These are phyloP conservation scores for Diadema setosum DNA, from an alignment of 35 echinoderm and acorn worm genomes.

Conservation along the genomic window DNA sequence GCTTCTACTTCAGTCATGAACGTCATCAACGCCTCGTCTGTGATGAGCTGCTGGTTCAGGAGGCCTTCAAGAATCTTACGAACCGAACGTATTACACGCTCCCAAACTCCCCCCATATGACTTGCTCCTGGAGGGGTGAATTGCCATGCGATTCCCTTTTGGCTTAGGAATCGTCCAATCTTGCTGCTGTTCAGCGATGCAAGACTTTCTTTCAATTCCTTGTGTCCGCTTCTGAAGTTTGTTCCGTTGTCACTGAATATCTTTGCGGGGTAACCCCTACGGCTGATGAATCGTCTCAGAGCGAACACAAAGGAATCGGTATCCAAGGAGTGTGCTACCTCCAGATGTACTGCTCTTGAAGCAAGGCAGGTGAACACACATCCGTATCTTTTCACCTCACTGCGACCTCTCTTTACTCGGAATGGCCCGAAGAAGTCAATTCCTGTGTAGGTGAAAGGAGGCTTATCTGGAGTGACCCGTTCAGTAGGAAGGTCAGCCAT, in stretches of 20 bases:
- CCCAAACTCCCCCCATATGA: too few species aligned
- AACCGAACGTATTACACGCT: constrained; percentile 44
- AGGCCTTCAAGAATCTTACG: constrained; percentile 39
- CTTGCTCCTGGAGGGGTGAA: constrained; percentile 48
- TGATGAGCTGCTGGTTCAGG: constrained; percentile 7
- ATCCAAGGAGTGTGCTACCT: constrained; percentile 52
- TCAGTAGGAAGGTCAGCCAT: too few species aligned
- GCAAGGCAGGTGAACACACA: constrained; percentile 68
- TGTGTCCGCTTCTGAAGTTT: not conserved
- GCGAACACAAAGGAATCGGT: constrained; percentile 57
- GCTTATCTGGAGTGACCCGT: constrained; percentile 39
- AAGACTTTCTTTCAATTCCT: not conserved
- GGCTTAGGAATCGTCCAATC: not conserved
- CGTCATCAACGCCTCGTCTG: constrained; percentile 20
- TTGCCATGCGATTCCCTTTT: constrained; percentile 44
- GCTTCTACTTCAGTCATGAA: constrained; percentile 59
- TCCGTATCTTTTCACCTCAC: constrained; percentile 51
- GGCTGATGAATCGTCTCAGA: constrained; percentile 46
- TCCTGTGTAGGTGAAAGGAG: constrained; percentile 45
- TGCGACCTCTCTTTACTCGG: constrained; percentile 35
- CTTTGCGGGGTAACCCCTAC: too few species aligned
- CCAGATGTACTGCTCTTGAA: constrained; percentile 46
- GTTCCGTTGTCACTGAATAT: too few species aligned
- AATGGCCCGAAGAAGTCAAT: constrained; percentile 81
- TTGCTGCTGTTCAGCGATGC: not conserved